A percentile compares a stretch with the other conserved stretches of the same genome.
Conservation (phyloP, 1,140 invertebrate species). For the Pinna nobilis region DNA sequence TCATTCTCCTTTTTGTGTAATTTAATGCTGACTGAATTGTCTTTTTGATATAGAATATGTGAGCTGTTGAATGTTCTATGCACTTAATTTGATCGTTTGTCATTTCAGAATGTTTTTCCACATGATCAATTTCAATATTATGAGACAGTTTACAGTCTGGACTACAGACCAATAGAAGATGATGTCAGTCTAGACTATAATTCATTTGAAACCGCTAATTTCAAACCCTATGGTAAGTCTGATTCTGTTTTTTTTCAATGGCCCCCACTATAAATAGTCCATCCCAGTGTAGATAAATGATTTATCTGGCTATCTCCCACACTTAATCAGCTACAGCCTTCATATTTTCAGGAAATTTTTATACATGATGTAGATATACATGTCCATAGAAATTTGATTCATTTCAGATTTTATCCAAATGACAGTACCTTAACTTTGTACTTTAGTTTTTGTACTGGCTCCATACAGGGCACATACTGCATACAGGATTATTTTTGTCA, state of each 20-base stretch:
- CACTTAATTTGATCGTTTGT: conserved; percentile 24
- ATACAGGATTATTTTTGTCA: too few relatives aligned
- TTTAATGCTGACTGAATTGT: background rate
- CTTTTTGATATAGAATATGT: background rate
- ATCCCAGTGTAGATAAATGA: too few relatives aligned
- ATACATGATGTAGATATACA: conserved; percentile 80
- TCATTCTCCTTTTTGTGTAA: background rate
- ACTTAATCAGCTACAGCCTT: too few relatives aligned
- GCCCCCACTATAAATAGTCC: too few relatives aligned
- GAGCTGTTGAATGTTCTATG: background rate
- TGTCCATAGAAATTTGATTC: conserved; percentile 81
- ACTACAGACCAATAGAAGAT: conserved; percentile 89
- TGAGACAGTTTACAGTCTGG: conserved; percentile 87
- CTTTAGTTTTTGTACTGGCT: too few relatives aligned
- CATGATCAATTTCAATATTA: conserved; percentile 91
- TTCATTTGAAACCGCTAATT: conserved; percentile 83
- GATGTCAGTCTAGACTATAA: conserved; percentile 88
- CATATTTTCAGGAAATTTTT: background rate
- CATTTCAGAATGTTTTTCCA: conserved; percentile 80
- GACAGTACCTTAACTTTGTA: too few relatives aligned
- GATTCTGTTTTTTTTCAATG: background rate
- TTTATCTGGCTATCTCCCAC: too few relatives aligned
- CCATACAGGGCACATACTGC: too few relatives aligned
- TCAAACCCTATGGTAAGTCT: conserved; percentile 83
- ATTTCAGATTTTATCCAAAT: too few relatives aligned